Evolutionary conservation across 2,797 vertebrate genomes (phyloP), one percentile per base, ranked within the genome.

Genomic region (Falco berigora): DNA sequence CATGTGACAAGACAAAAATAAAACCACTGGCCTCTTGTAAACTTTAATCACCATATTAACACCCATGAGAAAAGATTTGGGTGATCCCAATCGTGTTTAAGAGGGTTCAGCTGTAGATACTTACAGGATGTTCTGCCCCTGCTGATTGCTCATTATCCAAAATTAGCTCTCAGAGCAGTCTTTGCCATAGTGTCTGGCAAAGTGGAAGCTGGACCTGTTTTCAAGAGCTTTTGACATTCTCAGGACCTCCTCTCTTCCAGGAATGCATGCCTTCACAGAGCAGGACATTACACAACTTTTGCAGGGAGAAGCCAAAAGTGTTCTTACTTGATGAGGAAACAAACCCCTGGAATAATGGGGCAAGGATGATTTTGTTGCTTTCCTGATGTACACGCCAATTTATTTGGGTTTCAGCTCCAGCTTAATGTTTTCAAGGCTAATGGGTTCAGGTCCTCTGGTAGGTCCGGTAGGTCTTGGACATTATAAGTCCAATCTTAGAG

Each of bases 141-240:
- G 92, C 34, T 96, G 90, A 95, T 90, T 97, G 94, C 95, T 97
- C 88, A 46, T 86, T 94, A 81, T 93, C 96, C 96, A 97, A 96
- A 97, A 96, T 97, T 97, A 97, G 96, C 96, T 93, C 95, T 68
- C 84, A 61, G 78, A 80, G 34, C 28, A 79, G 77, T 34, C 88
- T 83, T 93, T 91, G 80, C 90, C 61, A 88, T 22, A 74, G 95
- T 3, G 20, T 93, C 95, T 96, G 88, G 95, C 93, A 94, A 96
- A 97, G 96, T 96, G 93, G 90, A 94, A 96, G 69, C 78, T 96
- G 94, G 92, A 96, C 96, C 88, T 95, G 92, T 95, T 97, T 96
- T 97, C 96, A 97, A 97, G 94, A 93, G 93, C 92, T 92, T 97
- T 95, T 96, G 95, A 97, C 96, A 96, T 96, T 97, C 95, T 95